Evolutionary conservation across 2,888 invertebrate species (phyloP).

Genomic region (Perdita meconis): DNA sequence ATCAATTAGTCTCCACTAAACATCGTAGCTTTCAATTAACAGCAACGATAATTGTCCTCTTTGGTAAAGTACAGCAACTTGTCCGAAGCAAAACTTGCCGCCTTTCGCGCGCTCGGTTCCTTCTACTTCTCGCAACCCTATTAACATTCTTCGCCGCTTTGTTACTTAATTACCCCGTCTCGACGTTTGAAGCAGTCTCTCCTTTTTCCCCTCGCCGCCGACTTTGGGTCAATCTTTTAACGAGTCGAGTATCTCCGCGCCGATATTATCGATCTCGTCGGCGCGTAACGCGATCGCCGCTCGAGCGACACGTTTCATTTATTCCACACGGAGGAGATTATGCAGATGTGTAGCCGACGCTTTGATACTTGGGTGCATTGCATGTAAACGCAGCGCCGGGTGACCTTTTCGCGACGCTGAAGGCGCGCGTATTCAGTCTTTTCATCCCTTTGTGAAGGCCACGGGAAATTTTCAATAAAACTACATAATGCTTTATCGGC

Average conservation of each 20-base stretch:
- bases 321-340: not conserved
- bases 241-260: not conserved
- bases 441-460: conserved; percentile 26
- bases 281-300: not conserved
- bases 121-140: not conserved
- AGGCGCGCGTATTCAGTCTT: conserved; percentile 25
- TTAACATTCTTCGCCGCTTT: too few relatives aligned
- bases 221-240: too few relatives aligned
- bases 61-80: too few relatives aligned
- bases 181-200: too few relatives aligned
- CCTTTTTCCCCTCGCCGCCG: too few relatives aligned
- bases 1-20: conserved; percentile 29
- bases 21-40: too few relatives aligned
- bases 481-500: conserved; percentile 35
- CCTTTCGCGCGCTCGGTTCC: too few relatives aligned
- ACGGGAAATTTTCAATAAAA: conserved; percentile 46
- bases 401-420: conserved; percentile 26
- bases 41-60: too few relatives aligned
- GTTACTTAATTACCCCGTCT: too few relatives aligned
- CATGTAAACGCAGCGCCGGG: conserved; percentile 14
- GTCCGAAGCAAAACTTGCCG: too few relatives aligned
- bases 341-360: not conserved
- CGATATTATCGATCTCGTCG: not conserved
- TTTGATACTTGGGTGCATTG: not conserved
- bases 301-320: not conserved